Conservation (phyloP, 2,888 invertebrate species). For the Micropterix aruncella region DNA sequence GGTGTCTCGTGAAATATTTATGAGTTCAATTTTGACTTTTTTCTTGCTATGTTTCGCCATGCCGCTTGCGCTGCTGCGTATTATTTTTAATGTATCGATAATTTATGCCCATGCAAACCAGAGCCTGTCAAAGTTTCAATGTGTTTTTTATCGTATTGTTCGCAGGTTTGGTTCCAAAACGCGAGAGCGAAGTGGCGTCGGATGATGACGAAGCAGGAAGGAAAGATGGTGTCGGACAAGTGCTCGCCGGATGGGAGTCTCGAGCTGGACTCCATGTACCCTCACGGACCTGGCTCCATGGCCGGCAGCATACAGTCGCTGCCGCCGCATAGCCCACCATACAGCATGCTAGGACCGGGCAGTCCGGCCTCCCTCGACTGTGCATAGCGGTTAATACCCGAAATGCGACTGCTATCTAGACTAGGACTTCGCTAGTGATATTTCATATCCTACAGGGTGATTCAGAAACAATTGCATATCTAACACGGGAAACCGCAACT, state of each 20-base stretch:
- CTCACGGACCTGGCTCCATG: conserved; percentile 39
- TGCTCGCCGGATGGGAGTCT: conserved; percentile 49
- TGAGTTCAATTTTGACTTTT: too few relatives aligned
- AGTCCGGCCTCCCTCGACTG: conserved; percentile 64
- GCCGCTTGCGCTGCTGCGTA: too few relatives aligned
- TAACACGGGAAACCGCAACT: too few relatives aligned
- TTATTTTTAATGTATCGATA: too few relatives aligned
- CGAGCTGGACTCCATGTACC: conserved; percentile 45
- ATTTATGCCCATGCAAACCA: too few relatives aligned
- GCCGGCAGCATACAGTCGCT: conserved; percentile 47
- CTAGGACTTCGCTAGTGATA: too few relatives aligned
- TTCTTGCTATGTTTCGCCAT: too few relatives aligned
- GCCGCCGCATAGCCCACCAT: conserved; percentile 56
- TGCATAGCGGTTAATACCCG: conserved; percentile 50
- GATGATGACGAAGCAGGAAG: conserved; percentile 71
- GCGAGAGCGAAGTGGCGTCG: conserved; percentile 88
- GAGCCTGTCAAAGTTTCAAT: too few relatives aligned
- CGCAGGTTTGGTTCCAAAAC: conserved; percentile 92
- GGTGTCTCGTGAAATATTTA: too few relatives aligned
- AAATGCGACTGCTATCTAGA: too few relatives aligned
- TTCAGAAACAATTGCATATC: too few relatives aligned
- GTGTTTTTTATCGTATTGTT: conserved; percentile 21
- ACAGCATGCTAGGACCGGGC: conserved; percentile 50
- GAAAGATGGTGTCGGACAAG: conserved; percentile 52
- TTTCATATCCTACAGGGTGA: too few relatives aligned